Conservation (phyloP, 1,140 invertebrate species). For the Euwallacea similis region DNA sequence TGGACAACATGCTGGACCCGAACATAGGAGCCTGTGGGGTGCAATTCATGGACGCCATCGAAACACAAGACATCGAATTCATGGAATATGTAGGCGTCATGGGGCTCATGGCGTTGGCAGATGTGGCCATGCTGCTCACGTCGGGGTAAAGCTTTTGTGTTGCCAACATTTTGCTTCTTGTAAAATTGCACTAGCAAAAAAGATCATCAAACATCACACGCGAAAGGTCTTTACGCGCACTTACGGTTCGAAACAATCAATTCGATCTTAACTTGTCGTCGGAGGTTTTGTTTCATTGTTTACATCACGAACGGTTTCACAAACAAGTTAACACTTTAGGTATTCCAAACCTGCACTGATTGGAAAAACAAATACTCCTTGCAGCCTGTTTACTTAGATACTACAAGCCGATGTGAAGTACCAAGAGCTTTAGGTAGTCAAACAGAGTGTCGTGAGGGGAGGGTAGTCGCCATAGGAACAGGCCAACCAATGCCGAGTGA, state of each 20-base stretch:
- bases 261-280: slow-evolving; percentile 52
- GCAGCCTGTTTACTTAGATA: slow-evolving; percentile 56
- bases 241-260: slow-evolving; percentile 46
- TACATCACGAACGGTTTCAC: slow-evolving; percentile 55
- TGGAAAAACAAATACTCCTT: slow-evolving; percentile 56
- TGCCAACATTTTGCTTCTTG: slow-evolving; percentile 46
- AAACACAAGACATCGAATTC: slow-evolving; percentile 74
- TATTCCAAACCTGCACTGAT: slow-evolving; percentile 56
- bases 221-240: slow-evolving; percentile 26
- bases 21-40: slow-evolving; percentile 66
- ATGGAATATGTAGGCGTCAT: slow-evolving; percentile 76
- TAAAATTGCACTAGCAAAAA: slow-evolving; percentile 35
- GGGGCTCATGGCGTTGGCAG: slow-evolving; percentile 57
- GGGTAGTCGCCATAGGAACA: slow-evolving; percentile 48
- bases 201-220: slow-evolving; percentile 5
- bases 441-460: slow-evolving; percentile 48
- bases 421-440: slow-evolving; percentile 55
- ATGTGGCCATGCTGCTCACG: slow-evolving; percentile 52
- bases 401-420: slow-evolving; percentile 56
- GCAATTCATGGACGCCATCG: slow-evolving; percentile 65
- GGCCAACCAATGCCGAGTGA: slow-evolving; percentile 41
- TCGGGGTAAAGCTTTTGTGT: slow-evolving; percentile 59
- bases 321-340: slow-evolving; percentile 56
- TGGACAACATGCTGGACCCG: slow-evolving; percentile 63
- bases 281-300: slow-evolving; percentile 55